Conservation (phyloP, 2,797 vertebrate genomes). For the Anguilla obscura region DNA sequence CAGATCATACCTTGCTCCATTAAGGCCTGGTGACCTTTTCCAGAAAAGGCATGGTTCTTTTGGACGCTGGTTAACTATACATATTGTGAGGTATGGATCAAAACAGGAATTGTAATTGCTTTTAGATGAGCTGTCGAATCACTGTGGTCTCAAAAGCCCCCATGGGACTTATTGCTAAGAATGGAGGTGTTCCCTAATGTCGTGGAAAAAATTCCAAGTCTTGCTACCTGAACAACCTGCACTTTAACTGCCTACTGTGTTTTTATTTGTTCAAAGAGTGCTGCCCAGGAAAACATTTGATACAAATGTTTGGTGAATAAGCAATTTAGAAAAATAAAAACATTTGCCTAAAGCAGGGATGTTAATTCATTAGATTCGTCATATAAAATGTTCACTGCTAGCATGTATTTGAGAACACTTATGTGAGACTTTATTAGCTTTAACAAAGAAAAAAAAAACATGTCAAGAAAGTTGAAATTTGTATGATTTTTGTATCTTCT, state of each 20-base stretch:
- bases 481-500: slow-evolving; percentile 8
- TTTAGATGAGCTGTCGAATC: background rate
- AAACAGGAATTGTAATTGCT: background rate
- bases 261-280: background rate
- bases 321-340: background rate
- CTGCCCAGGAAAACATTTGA: background rate
- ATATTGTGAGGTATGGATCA: background rate
- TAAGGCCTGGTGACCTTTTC: background rate
- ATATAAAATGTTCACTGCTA: background rate
- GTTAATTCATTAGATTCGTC: background rate
- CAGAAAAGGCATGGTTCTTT: background rate
- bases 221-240: background rate
- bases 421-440: background rate
- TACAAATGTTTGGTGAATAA: background rate
- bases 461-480: no score
- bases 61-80: background rate
- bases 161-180: background rate
- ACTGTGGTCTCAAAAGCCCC: background rate
- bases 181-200: background rate
- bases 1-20: background rate
- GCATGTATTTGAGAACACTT: background rate
- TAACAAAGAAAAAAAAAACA: background rate
- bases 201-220: background rate
- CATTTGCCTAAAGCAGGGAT: background rate
- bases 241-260: background rate